Percentiles rank a stretch among this genome's conserved stretches.
Evolutionary conservation across 2,888 invertebrate genomes (phyloP).

Genomic region (Pachydiplax longipennis): DNA sequence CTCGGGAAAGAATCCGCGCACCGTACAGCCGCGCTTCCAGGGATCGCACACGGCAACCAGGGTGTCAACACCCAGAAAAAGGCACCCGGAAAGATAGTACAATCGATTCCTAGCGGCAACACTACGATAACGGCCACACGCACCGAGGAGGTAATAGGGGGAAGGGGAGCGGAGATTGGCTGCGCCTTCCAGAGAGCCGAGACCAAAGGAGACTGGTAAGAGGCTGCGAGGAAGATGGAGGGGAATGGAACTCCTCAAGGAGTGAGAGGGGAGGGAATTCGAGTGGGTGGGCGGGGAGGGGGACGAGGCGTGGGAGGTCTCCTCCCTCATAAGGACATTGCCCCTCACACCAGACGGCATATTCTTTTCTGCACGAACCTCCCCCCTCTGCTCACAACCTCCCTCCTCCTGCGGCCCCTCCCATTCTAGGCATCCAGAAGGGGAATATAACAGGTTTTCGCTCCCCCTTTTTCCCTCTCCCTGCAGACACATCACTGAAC

Average conservation of each 20-base stretch:
- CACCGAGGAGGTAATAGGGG: background rate
- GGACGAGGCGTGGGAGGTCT: background rate
- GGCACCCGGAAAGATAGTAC: background rate
- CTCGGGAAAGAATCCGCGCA: background rate
- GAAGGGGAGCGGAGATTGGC: background rate
- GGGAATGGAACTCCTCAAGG: background rate
- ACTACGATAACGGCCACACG: background rate
- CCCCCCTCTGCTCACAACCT: background rate
- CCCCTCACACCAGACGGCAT: background rate
- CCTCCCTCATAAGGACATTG: background rate
- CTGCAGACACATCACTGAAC: background rate
- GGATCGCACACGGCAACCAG: background rate
- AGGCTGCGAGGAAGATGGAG: background rate
- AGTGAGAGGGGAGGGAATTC: background rate
- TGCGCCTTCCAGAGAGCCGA: background rate
- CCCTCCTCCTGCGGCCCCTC: background rate
- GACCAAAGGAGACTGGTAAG: background rate
- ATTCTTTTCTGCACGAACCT: background rate
- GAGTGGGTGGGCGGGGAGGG: background rate
- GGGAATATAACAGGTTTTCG: constrained; percentile 8
- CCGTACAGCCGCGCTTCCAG: background rate
- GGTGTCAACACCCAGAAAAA: background rate
- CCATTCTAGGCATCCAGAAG: background rate
- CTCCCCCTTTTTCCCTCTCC: background rate
- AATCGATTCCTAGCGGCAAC: background rate